A percentile compares a stretch with the other conserved stretches of the same genome.
These are phyloP conservation scores for Jaculus jaculus DNA, from an alignment of 2,113 vertebrate species.

Conservation along the genomic window DNA sequence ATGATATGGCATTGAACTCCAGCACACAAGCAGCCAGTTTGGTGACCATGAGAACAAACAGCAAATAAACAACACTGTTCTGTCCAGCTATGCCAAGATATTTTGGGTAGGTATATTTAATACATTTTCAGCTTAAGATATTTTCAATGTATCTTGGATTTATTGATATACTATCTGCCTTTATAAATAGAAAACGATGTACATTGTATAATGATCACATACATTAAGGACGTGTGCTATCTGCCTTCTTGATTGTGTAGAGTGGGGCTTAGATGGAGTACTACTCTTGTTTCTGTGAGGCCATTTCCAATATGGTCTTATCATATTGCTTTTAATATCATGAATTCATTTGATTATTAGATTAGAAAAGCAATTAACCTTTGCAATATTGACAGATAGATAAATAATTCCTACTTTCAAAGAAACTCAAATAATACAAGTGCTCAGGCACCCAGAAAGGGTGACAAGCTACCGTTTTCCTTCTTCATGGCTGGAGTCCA, in stretches of 20 bases:
- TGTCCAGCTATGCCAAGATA: background rate
- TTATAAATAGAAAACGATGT: background rate
- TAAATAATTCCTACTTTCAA: background rate
- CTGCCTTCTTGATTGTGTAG: background rate
- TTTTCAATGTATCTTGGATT: background rate
- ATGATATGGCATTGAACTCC: background rate
- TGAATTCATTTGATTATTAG: background rate
- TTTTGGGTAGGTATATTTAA: background rate
- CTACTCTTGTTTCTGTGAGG: background rate
- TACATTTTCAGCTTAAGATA: background rate
- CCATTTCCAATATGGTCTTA: background rate
- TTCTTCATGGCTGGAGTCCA: background rate
- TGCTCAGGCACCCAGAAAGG: background rate
- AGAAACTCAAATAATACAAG: constrained; percentile 39
- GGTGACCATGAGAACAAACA: background rate
- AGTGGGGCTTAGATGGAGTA: background rate
- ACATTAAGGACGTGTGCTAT: background rate
- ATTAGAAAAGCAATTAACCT: background rate
- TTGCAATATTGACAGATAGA: background rate
- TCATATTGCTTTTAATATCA: background rate
- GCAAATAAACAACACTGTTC: background rate
- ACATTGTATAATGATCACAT: background rate
- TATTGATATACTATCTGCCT: background rate
- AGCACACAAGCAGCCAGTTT: background rate
- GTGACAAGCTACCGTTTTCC: background rate